A percentile compares a stretch with the other conserved stretches of the same genome.
Evolutionary conservation across 53 echinoderm and acorn worm genomes (phyloP).

Genomic region (Holothuria scabra): DNA sequence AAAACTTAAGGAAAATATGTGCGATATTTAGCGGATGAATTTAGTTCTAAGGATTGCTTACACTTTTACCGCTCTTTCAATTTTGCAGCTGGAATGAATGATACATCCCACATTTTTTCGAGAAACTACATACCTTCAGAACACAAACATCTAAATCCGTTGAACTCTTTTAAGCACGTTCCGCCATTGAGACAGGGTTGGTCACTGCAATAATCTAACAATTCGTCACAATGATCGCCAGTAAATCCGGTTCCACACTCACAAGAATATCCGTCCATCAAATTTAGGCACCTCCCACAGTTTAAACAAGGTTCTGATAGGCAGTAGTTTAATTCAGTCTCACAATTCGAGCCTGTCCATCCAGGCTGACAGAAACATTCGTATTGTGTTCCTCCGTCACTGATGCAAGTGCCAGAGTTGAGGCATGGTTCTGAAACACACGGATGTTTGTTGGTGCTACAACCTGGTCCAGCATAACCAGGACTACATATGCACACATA

Average conservation of each 20-base stretch:
- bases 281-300: constrained; percentile 75
- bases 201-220: constrained; percentile 67
- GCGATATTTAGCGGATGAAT: too few species aligned
- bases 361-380: constrained; percentile 73
- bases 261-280: constrained; percentile 58
- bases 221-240: constrained; percentile 67
- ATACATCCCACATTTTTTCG: too few species aligned
- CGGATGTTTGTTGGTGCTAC: constrained; percentile 69
- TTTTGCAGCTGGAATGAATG: too few species aligned
- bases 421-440: constrained; percentile 77
- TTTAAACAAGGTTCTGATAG: constrained; percentile 75
- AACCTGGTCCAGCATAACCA: constrained; percentile 75
- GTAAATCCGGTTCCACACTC: constrained; percentile 70
- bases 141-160: constrained; percentile 78
- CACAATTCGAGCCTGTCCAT: constrained; percentile 67
- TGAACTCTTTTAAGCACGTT: constrained; percentile 74
- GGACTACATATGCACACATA: constrained; percentile 87
- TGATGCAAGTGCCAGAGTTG: constrained; percentile 76
- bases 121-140: constrained; percentile 55
- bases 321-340: constrained; percentile 65
- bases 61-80: too few species aligned
- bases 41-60: too few species aligned
- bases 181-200: constrained; percentile 71
- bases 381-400: constrained; percentile 56
- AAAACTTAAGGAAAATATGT: too few species aligned